These are phyloP conservation scores for Medauroidea extradentata DNA, from an alignment of 1,140 invertebrate species.

Conservation along the genomic window DNA sequence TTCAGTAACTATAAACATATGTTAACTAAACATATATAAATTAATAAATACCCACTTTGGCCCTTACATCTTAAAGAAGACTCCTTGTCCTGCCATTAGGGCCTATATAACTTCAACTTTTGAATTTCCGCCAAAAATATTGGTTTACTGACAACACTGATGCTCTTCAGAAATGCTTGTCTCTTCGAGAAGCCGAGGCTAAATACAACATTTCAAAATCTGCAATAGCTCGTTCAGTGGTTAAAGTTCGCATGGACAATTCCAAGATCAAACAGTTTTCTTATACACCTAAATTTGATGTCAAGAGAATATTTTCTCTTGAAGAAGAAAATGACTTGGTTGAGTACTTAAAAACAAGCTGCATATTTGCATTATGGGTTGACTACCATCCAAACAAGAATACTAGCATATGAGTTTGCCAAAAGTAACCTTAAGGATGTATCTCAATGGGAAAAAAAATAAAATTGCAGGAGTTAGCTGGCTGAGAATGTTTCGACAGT, in stretches of 20 bases:
- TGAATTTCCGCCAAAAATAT: too few relatives aligned
- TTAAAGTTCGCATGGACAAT: not conserved
- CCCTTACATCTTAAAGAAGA: too few relatives aligned
- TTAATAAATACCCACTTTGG: too few relatives aligned
- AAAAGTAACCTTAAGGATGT: not conserved
- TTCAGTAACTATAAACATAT: too few relatives aligned
- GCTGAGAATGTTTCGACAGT: constrained; percentile 16
- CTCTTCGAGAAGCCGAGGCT: not conserved
- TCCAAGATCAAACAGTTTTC: not conserved
- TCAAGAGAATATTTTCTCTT: not conserved
- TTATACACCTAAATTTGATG: not conserved
- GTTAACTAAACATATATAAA: too few relatives aligned
- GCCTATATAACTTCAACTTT: too few relatives aligned
- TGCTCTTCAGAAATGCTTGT: not conserved
- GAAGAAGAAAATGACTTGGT: not conserved
- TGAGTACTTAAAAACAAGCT: not conserved
- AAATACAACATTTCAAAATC: not conserved
- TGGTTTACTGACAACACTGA: too few relatives aligned
- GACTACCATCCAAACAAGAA: not conserved
- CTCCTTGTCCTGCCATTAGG: too few relatives aligned
- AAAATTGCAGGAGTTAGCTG: not conserved
- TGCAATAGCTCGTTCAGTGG: not conserved
- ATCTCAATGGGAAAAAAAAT: not conserved
- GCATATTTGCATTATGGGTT: not conserved
- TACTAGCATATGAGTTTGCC: not conserved